Percentiles rank a stretch among this genome's conserved stretches.
These are phyloP conservation scores for Apis florea DNA, from an alignment of 1,140 invertebrate species.

Conservation along the genomic window DNA sequence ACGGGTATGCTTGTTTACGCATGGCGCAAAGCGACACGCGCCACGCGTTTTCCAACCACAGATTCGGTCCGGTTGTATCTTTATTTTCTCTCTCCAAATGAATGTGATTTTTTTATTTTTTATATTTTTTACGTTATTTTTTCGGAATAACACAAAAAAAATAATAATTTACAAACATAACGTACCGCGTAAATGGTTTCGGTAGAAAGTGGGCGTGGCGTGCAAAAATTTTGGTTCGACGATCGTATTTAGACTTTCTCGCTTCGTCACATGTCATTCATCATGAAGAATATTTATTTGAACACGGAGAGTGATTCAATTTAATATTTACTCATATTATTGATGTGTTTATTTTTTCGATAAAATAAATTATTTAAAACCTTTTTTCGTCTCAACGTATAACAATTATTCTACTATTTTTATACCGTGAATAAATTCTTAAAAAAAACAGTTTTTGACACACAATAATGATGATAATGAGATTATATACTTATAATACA, in stretches of 20 bases:
- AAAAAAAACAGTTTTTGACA: too few relatives aligned
- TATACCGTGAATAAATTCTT: too few relatives aligned
- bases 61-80: not conserved
- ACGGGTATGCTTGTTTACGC: constrained; percentile 4
- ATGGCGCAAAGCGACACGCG: not conserved
- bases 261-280: not conserved
- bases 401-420: too few relatives aligned
- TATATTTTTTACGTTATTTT: too few relatives aligned
- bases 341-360: not conserved
- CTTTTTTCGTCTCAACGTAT: too few relatives aligned
- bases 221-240: constrained; percentile 1
- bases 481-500: too few relatives aligned
- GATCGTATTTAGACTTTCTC: not conserved
- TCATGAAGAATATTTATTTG: not conserved
- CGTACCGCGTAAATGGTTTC: not conserved
- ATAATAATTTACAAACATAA: not conserved
- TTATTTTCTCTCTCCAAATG: not conserved
- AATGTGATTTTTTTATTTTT: not conserved
- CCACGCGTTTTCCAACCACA: not conserved
- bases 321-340: not conserved
- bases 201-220: constrained; percentile 35
- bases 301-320: not conserved
- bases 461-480: too few relatives aligned
- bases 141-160: not conserved
- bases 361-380: not conserved